A percentile compares a stretch with the other conserved stretches of the same genome.
Conservation (phyloP, 2,113 vertebrate genomes). For the Brachirus orientalis region DNA sequence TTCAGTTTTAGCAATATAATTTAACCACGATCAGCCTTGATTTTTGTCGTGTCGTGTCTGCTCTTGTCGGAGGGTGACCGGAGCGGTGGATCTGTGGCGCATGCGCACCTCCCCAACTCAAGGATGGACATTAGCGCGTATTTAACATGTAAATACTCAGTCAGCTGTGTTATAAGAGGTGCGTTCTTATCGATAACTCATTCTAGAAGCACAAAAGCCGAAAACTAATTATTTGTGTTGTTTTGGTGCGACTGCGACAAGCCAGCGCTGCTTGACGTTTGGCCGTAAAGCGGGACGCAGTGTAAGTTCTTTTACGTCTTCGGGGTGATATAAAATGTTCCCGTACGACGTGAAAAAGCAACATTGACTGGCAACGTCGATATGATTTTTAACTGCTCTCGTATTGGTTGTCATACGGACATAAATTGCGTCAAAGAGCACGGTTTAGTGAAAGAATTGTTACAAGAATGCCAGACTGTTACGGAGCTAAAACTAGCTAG, state of each 20-base stretch:
- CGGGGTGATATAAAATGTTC: neutral
- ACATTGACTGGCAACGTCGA: too few relatives aligned
- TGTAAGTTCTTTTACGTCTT: slow-evolving; percentile 40
- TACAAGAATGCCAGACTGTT: slow-evolving; percentile 2
- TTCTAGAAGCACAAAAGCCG: accelerated
- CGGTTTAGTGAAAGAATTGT: neutral
- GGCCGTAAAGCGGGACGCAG: slow-evolving; percentile 41
- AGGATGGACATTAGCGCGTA: neutral
- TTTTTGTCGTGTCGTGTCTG: slow-evolving; percentile 69
- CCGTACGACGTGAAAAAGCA: too few relatives aligned
- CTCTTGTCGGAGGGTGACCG: slow-evolving; percentile 45
- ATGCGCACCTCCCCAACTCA: slow-evolving; percentile 31
- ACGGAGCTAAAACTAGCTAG: slow-evolving; percentile 15
- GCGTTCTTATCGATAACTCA: accelerated
- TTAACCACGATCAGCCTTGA: slow-evolving; percentile 19
- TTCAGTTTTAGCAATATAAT: slow-evolving; percentile 11
- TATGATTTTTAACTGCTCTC: too few relatives aligned
- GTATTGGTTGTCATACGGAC: neutral
- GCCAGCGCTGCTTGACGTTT: neutral
- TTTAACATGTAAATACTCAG: neutral
- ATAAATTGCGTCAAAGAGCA: neutral
- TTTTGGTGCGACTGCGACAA: neutral
- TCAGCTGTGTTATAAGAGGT: neutral
- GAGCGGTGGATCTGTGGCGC: slow-evolving; percentile 7
- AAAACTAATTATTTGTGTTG: neutral